phyloP scores from a whole-genome alignment of 2,797 vertebrate species.

The Threskiornis aethiopicus region DNA sequence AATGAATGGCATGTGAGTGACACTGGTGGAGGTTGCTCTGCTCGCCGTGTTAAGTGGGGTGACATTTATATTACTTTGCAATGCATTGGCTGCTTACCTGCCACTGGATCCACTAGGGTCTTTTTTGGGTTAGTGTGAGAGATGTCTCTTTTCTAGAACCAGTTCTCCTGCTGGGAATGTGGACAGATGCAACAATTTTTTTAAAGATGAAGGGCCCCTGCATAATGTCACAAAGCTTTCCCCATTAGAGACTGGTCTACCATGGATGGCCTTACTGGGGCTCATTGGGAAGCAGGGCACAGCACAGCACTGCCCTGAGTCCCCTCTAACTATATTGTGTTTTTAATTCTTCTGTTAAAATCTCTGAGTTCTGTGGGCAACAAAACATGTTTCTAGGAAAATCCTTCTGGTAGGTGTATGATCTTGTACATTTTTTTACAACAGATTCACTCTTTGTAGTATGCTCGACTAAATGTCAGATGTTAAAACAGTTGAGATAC shows the following conservation, averaged over 20 bases:
- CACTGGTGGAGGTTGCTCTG: neutral
- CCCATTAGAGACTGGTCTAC: neutral
- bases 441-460: neutral
- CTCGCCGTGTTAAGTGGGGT: rapidly evolving
- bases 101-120: neutral
- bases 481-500: neutral
- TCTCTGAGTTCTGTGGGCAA: neutral
- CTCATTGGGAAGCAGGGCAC: neutral
- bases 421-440: neutral
- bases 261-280: neutral
- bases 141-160: neutral
- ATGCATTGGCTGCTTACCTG: neutral
- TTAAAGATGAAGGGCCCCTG: neutral
- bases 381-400: neutral
- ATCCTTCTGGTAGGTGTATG: neutral
- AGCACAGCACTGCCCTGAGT: neutral
- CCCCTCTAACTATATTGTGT: neutral
- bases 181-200: neutral
- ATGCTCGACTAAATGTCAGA: neutral
- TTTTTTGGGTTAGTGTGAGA: neutral
- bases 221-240: neutral
- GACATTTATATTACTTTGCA: neutral
- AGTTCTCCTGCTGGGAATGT: neutral
- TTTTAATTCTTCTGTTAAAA: neutral
- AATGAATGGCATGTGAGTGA: neutral